phyloP scores from a whole-genome alignment of 1,140 invertebrate genomes.

The Lutraria rhynchaena region DNA sequence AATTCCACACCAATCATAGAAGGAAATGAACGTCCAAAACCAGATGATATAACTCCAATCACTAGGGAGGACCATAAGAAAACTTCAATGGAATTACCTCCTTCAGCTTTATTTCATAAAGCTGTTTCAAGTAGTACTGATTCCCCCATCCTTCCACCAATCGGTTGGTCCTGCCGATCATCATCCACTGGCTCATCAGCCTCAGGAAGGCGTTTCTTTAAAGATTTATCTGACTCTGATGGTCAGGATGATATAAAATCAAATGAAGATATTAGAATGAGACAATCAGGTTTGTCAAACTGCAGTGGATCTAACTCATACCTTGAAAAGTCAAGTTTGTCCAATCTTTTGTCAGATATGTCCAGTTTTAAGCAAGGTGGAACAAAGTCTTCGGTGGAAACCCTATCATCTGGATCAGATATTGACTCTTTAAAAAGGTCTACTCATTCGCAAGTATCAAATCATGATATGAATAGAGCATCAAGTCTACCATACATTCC shows the following conservation, averaged over 20 bases:
- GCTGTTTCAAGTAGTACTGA: background rate
- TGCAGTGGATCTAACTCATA: background rate
- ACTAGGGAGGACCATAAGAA: background rate
- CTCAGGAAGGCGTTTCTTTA: conserved; percentile 38
- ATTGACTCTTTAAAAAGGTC: conserved; percentile 6
- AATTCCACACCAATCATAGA: conserved; percentile 42
- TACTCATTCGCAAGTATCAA: background rate
- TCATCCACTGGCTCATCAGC: conserved; percentile 23
- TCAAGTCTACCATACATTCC: conserved; percentile 43
- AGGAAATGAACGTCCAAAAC: background rate
- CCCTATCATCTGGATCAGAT: conserved; percentile 18
- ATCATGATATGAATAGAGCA: conserved; percentile 16
- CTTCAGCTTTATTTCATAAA: conserved; percentile 26
- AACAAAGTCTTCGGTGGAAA: background rate
- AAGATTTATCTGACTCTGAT: conserved; percentile 15
- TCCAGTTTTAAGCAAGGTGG: conserved; percentile 29
- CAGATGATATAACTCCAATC: conserved; percentile 15
- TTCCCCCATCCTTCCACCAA: conserved; percentile 36
- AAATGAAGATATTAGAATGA: background rate
- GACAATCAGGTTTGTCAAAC: background rate
- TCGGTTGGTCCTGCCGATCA: conserved; percentile 22
- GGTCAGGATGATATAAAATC: background rate
- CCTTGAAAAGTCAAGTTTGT: conserved; percentile 56
- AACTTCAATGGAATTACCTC: background rate
- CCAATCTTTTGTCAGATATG: conserved; percentile 39